Conservation (phyloP, 1,140 invertebrate genomes). For the Cydia fagiglandana region DNA sequence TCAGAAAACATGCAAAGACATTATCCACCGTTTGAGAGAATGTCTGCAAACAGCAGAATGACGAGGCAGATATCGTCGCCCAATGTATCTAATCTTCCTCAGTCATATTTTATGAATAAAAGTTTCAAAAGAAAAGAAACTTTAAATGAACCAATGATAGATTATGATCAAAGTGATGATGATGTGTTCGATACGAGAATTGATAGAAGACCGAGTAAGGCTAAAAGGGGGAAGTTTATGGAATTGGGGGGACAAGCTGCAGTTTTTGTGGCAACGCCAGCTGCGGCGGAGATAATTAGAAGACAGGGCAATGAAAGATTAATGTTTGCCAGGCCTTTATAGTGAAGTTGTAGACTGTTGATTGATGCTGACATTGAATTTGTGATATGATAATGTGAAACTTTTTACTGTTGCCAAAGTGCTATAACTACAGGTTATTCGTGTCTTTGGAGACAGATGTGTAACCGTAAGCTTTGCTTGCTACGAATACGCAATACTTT, state of each 20-base stretch:
- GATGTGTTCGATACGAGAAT: constrained; percentile 68
- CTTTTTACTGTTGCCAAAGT: constrained; percentile 7
- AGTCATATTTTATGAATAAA: constrained; percentile 61
- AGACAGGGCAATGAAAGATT: constrained; percentile 70
- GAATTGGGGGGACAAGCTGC: constrained; percentile 67
- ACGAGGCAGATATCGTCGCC: constrained; percentile 66
- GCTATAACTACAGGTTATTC: constrained; percentile 8
- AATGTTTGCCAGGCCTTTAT: constrained; percentile 69
- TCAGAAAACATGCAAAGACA: constrained; percentile 71
- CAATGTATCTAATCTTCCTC: constrained; percentile 54
- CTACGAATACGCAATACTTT: constrained; percentile 10
- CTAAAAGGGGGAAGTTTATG: constrained; percentile 67
- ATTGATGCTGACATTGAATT: neutral
- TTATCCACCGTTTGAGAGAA: constrained; percentile 61
- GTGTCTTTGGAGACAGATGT: constrained; percentile 13
- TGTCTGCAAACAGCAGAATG: constrained; percentile 48
- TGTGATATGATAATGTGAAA: neutral
- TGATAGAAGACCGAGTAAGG: constrained; percentile 55
- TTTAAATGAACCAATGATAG: constrained; percentile 70
- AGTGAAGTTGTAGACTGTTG: constrained; percentile 37
- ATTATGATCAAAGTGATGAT: constrained; percentile 78
- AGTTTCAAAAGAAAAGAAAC: constrained; percentile 63
- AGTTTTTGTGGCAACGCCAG: constrained; percentile 72
- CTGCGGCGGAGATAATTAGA: constrained; percentile 70
- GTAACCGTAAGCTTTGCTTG: constrained; percentile 6